Evolutionary conservation across 2,797 vertebrate species (phyloP).

Genomic region (Poecilia wingei): DNA sequence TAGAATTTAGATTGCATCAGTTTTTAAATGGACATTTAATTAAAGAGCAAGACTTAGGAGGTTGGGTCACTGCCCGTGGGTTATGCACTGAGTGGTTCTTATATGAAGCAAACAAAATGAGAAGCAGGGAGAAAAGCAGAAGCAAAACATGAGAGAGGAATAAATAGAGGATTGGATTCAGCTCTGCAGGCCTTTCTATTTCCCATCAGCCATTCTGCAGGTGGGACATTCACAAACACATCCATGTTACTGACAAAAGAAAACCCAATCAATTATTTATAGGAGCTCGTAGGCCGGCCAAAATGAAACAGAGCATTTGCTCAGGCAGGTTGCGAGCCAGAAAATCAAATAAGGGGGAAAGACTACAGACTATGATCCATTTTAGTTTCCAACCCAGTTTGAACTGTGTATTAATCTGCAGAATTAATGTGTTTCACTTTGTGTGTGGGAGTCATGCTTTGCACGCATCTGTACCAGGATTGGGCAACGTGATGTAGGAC

Average conservation of each 20-base stretch:
- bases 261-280: not conserved
- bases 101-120: conserved; percentile 19
- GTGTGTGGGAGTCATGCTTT: conserved; percentile 19
- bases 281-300: not conserved
- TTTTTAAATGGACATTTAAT: conserved; percentile 35
- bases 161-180: conserved; percentile 60
- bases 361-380: conserved; percentile 59
- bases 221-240: conserved; percentile 43
- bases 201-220: conserved; percentile 52
- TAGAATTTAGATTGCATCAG: conserved; percentile 27
- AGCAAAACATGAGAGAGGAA: conserved; percentile 31
- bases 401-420: conserved; percentile 58
- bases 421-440: conserved; percentile 16
- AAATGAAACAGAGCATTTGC: conserved; percentile 25
- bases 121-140: conserved; percentile 22
- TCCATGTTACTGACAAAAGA: conserved; percentile 23
- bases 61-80: conserved; percentile 30
- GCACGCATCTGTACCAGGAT: conserved; percentile 18
- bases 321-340: conserved; percentile 21
- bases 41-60: conserved; percentile 43
- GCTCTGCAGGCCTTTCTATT: conserved; percentile 63
- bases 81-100: conserved; percentile 39
- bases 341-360: conserved; percentile 43
- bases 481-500: conserved; percentile 33
- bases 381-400: conserved; percentile 47